A percentile compares a stretch with the other conserved stretches of the same genome.
Conservation (phyloP, 2,888 invertebrate species). For the Hirtodrosophila alboralis region DNA sequence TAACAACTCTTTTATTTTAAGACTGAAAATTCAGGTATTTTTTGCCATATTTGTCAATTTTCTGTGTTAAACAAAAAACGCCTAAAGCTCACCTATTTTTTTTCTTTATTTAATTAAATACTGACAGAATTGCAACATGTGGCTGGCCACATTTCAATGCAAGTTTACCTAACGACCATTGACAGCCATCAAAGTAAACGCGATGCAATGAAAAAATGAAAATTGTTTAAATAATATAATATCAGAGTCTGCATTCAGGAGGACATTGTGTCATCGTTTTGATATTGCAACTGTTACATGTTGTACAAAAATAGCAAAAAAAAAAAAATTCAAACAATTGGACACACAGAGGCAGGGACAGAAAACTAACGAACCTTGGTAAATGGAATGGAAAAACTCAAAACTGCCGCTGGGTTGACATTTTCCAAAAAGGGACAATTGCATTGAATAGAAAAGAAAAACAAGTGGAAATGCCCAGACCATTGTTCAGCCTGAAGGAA, state of each 20-base stretch:
- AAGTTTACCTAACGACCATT: conserved; percentile 50
- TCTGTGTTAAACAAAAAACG: neutral
- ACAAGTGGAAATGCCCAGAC: conserved; percentile 60
- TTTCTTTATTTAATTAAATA: conserved; percentile 58
- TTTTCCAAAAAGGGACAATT: conserved; percentile 60
- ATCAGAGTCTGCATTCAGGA: conserved; percentile 27
- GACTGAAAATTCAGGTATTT: too few species aligned
- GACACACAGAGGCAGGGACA: conserved; percentile 11
- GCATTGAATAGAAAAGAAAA: conserved; percentile 44
- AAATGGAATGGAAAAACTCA: conserved; percentile 42
- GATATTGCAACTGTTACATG: conserved; percentile 42
- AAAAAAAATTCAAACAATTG: conserved; percentile 44
- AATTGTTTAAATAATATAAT: conserved; percentile 37
- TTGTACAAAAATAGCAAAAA: conserved; percentile 27
- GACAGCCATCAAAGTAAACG: conserved; percentile 61
- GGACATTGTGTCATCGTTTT: conserved; percentile 11
- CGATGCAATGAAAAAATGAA: conserved; percentile 6
- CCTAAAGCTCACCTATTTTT: neutral
- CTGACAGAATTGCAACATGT: conserved; percentile 56
- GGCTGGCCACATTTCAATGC: conserved; percentile 60
- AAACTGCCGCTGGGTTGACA: conserved; percentile 38
- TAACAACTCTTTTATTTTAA: too few species aligned
- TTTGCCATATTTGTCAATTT: neutral
- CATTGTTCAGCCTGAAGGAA: conserved; percentile 49
- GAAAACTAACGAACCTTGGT: conserved; percentile 53